Evolutionary conservation across 2,888 invertebrate species (phyloP), one percentile per base, ranked within the genome.

Genomic region (Eupithecia vulgata): DNA sequence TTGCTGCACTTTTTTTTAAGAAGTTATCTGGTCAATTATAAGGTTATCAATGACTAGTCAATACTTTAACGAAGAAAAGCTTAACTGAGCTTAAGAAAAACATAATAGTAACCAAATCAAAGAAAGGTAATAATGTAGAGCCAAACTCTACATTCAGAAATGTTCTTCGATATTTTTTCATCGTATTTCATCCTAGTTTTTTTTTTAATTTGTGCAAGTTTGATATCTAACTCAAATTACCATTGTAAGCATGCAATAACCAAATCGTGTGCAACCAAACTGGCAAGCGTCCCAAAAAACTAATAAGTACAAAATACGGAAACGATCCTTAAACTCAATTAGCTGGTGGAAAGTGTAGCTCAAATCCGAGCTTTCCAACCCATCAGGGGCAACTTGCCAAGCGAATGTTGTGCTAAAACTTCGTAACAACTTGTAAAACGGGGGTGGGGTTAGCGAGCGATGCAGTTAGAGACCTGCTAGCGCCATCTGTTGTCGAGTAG

Each of bases 401-500:
- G 81, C 84, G 79, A 85, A 87, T 83, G 83, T 84, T 82, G 82
- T 82, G 80, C 82, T 83, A 81, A 84, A 86, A 86, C 83, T 85
- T 84, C 75, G 81, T 84, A 85, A 81, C 81, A 82, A 83, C 82
- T 83, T 82, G 83, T 79, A 76, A 83, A 83, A 80, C 73, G 76
- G 76, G 72, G 79, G 69, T 71, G 74, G 74, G 78, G 77, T 70
- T 30, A 67, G 64, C 48, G 37, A 48, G 48, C 25, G 40, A 1
- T 5, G 48, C 30, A 30, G 12, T 61, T 67, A 1, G 71, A 15
- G 15, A 30, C 84, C 85, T 68, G 59, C 78, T 85, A 82, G 65
- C 83, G 91, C 90, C 93, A 93, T 91, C 94, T 93, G 73, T 80
- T 77, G 84, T 61, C 73, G 89, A 92, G 89, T 93, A 92, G 94